Evolutionary conservation across 64 coral and sea anemone genomes (phyloP).

Genomic region (Catalaphyllia jardinei): DNA sequence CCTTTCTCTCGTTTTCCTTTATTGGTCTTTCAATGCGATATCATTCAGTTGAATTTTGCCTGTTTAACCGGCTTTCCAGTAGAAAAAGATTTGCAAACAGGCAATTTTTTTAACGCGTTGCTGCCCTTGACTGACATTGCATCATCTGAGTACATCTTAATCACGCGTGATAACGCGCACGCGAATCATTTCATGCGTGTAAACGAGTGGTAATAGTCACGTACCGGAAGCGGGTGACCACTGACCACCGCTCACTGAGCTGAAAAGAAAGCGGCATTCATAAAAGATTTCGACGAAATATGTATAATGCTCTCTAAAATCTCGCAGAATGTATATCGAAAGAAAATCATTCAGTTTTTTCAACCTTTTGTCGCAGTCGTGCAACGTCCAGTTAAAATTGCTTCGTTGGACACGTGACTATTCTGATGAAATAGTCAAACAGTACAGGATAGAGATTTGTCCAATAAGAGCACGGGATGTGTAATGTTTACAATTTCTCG

Average conservation of each 20-base stretch:
- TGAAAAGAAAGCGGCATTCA: background rate
- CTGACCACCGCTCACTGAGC: background rate
- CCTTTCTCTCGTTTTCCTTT: no score
- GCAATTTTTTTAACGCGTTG: background rate
- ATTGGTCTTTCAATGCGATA: no score
- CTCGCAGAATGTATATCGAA: background rate
- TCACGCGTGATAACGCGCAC: background rate
- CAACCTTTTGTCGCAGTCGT: background rate
- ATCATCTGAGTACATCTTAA: background rate
- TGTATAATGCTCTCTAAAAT: background rate
- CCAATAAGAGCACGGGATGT: conserved; percentile 7
- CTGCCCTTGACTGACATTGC: conserved; percentile 26
- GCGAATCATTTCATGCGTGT: background rate
- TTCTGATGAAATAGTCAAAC: conserved; percentile 13
- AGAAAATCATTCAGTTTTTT: background rate
- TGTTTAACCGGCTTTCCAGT: background rate
- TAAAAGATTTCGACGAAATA: background rate
- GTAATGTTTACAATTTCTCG: conserved; percentile 35
- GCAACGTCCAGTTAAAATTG: background rate
- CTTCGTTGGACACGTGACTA: conserved; percentile 8
- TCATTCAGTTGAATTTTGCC: background rate
- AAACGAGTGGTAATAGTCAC: background rate
- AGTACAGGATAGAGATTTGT: background rate
- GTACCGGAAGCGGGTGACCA: background rate
- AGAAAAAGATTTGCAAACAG: background rate